These are phyloP conservation scores for Apamea crenata DNA, from an alignment of 2,888 invertebrate species.

Conservation along the genomic window DNA sequence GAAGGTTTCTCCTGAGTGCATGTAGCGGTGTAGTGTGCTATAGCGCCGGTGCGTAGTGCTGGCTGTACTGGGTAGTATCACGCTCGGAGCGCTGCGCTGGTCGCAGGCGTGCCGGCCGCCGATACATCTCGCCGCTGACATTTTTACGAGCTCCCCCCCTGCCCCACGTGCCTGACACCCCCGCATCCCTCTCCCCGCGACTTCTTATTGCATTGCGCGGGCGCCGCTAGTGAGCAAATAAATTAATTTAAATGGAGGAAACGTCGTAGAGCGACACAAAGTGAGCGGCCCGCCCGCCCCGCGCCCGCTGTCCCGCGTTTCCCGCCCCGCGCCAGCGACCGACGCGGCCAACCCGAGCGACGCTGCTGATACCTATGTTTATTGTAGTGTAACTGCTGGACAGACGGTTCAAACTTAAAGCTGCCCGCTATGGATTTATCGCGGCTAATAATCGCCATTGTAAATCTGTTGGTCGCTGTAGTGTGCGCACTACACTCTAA, in stretches of 20 bases:
- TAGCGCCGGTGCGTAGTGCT: neutral
- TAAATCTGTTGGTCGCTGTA: constrained; percentile 49
- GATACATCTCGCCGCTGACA: constrained; percentile 80
- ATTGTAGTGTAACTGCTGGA: constrained; percentile 67
- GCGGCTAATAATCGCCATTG: constrained; percentile 59
- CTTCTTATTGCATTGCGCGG: constrained; percentile 77
- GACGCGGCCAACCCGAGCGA: neutral
- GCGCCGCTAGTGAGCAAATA: constrained; percentile 73
- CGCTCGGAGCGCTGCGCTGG: constrained; percentile 29
- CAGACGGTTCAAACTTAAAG: constrained; percentile 64
- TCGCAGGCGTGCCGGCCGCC: constrained; percentile 70
- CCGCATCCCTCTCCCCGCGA: constrained; percentile 37
- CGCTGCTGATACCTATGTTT: constrained; percentile 64
- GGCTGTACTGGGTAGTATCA: constrained; percentile 3
- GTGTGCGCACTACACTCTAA: constrained; percentile 20
- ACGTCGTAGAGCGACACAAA: constrained; percentile 68
- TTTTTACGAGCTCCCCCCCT: constrained; percentile 78
- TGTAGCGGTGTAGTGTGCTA: neutral
- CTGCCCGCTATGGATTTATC: constrained; percentile 67
- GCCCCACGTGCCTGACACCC: constrained; percentile 16
- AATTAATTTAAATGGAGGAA: constrained; percentile 83
- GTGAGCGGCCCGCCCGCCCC: constrained; percentile 51
- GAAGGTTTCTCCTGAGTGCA: neutral
- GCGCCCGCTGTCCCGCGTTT: neutral
- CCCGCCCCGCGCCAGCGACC: neutral